A percentile compares a stretch with the other conserved stretches of the same genome.
These are phyloP conservation scores for Centroberyx gerrardi DNA, from an alignment of 2,797 vertebrate species.

Conservation along the genomic window DNA sequence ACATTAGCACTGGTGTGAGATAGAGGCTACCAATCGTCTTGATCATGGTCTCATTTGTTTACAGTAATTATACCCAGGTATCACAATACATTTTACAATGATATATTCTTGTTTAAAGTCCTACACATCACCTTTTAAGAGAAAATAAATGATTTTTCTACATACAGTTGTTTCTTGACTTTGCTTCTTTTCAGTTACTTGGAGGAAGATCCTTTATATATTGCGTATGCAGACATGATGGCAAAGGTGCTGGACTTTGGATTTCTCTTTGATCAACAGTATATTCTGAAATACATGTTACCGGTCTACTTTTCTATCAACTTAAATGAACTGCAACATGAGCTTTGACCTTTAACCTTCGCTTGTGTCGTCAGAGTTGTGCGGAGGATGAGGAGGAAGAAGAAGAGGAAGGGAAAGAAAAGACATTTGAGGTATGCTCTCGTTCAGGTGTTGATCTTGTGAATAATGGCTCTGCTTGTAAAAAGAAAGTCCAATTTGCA, in stretches of 20 bases:
- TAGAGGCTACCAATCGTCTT: no score
- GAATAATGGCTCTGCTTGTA: neutral
- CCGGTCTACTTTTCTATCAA: neutral
- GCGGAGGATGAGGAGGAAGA: conserved; percentile 92
- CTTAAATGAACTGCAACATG: neutral
- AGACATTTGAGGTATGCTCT: conserved; percentile 93
- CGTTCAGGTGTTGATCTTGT: no score
- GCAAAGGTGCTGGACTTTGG: conserved; percentile 90
- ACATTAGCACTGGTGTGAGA: no score
- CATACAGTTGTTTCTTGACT: neutral
- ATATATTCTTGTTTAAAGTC: no score
- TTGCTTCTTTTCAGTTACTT: conserved; percentile 86
- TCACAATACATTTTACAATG: no score
- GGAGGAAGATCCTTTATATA: conserved; percentile 95
- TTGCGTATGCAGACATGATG: conserved; percentile 99
- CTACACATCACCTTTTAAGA: no score
- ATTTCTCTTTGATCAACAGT: neutral
- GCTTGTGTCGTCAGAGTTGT: conserved; percentile 83
- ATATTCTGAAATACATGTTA: no score
- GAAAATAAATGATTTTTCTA: no score
- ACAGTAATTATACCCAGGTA: no score
- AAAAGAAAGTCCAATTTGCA: neutral
- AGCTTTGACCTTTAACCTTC: neutral
- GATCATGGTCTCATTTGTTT: no score
- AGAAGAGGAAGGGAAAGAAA: conserved; percentile 95